phyloP scores from a whole-genome alignment of 2,888 invertebrate species.

The Limnephilus rhombicus region DNA sequence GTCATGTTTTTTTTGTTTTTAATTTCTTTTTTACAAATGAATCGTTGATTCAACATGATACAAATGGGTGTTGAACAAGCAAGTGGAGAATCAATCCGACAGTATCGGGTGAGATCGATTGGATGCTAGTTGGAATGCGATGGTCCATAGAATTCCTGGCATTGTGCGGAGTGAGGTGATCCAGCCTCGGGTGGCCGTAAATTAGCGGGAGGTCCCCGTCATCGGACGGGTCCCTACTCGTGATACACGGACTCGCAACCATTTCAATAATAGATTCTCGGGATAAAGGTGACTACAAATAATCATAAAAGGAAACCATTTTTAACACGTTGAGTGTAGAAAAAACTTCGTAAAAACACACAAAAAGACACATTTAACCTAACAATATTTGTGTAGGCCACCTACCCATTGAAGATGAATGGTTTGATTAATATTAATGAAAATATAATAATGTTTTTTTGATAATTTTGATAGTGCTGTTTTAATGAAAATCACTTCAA shows the following conservation, averaged over 20 bases:
- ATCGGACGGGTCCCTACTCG: slow-evolving; percentile 7
- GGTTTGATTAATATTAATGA: not conserved
- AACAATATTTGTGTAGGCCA: not conserved
- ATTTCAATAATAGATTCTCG: not conserved
- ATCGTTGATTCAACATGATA: not conserved
- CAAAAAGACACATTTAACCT: not conserved
- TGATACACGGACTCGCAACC: not conserved
- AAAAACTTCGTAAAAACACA: not conserved
- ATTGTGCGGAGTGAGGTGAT: slow-evolving; percentile 2
- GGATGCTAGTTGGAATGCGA: slow-evolving; percentile 19
- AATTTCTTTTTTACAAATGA: not conserved
- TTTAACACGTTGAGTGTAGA: not conserved
- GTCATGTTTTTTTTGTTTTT: not conserved
- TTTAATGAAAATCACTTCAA: too few relatives aligned
- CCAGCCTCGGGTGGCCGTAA: slow-evolving; percentile 30
- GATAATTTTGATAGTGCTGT: too few relatives aligned
- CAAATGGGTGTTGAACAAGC: slow-evolving; percentile 4
- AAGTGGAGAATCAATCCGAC: slow-evolving; percentile 18
- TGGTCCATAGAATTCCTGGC: slow-evolving; percentile 16
- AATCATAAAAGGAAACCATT: not conserved
- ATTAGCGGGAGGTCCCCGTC: slow-evolving; percentile 52
- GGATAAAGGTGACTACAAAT: not conserved
- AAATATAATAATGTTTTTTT: not conserved
- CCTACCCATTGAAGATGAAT: not conserved
- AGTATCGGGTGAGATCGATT: slow-evolving; percentile 22